Evolutionary conservation across 2,888 invertebrate species (phyloP).

Genomic region (Noctuana brunneofusca): DNA sequence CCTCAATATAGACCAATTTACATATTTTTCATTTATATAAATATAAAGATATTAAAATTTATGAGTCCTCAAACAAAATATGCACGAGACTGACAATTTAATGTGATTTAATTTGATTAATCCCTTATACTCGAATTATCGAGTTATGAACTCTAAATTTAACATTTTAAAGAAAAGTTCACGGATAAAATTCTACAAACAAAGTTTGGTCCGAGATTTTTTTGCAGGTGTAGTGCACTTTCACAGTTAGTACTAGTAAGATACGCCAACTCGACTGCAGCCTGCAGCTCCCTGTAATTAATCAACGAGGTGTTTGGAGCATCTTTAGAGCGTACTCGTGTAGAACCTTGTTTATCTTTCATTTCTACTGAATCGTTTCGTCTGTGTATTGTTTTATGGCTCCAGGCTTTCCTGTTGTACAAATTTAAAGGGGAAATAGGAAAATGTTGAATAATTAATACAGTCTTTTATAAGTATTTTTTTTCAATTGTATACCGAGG

Average conservation of each 20-base stretch:
- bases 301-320: constrained; percentile 17
- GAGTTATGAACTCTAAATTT: no score
- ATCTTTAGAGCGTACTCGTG: constrained; percentile 12
- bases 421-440: not conserved
- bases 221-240: not conserved
- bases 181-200: not conserved
- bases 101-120: no score
- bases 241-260: not conserved
- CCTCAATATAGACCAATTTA: no score
- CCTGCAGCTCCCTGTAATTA: constrained; percentile 10
- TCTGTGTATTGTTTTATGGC: not conserved
- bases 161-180: not conserved
- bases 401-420: not conserved
- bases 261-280: constrained; percentile 8
- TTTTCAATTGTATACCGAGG: no score
- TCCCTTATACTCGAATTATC: no score
- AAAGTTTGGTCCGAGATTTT: not conserved
- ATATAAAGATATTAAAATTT: no score
- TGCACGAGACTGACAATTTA: no score
- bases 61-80: no score
- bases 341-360: constrained; percentile 24
- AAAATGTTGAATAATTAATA: not conserved
- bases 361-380: constrained; percentile 2
- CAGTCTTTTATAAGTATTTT: no score
- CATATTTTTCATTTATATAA: no score